These are phyloP conservation scores for Halocynthia aurantium DNA, from an alignment of 23 tunicate genomes.

Conservation along the genomic window DNA sequence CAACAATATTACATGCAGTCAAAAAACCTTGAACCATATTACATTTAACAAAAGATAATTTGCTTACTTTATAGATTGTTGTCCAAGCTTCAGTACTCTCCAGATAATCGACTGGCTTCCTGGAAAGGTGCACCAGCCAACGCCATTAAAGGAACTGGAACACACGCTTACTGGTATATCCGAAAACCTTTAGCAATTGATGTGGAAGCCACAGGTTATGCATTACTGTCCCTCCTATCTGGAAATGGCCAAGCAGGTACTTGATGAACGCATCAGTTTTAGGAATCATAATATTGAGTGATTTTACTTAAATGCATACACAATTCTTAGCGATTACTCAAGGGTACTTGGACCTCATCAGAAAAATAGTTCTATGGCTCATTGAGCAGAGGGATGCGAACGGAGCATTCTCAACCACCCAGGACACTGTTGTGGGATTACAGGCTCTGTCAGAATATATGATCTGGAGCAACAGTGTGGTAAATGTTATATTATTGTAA, in stretches of 20 bases:
- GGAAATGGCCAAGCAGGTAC: not conserved
- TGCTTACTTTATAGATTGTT: not conserved
- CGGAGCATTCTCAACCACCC: slow-evolving; percentile 54
- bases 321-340: not conserved
- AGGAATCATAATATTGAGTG: not conserved
- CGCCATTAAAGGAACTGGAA: slow-evolving; percentile 42
- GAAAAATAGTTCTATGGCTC: slow-evolving; percentile 46
- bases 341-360: slow-evolving; percentile 17
- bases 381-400: slow-evolving; percentile 46
- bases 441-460: slow-evolving; percentile 53
- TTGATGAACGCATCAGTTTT: not conserved
- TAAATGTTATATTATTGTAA: slow-evolving; percentile 13
- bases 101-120: slow-evolving; percentile 11
- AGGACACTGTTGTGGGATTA: slow-evolving; percentile 53
- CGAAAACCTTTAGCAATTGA: slow-evolving; percentile 34
- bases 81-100: slow-evolving; percentile 10
- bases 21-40: not conserved
- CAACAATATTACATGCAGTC: not conserved
- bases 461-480: slow-evolving; percentile 33
- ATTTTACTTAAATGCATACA: not conserved
- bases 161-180: slow-evolving; percentile 56
- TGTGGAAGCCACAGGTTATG: slow-evolving; percentile 27
- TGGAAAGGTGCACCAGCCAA: slow-evolving; percentile 43
- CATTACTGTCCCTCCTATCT: not conserved
- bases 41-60: too few species aligned